Evolutionary conservation across 1,140 invertebrate species (phyloP), one percentile per base, ranked within the genome.

Genomic region (Wiebesia pumilae): DNA sequence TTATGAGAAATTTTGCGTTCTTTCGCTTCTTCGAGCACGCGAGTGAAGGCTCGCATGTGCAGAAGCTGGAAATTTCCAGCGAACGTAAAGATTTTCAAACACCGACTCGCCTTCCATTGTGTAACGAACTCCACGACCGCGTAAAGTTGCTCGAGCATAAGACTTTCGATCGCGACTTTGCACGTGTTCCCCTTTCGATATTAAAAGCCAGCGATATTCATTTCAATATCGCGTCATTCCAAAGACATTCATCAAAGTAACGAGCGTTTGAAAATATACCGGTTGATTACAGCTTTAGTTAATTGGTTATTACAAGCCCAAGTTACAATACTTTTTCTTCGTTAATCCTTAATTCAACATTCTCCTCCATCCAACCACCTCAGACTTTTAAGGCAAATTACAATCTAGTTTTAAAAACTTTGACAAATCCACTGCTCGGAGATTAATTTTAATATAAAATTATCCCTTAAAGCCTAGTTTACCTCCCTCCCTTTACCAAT

Each of bases 1-100:
- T 54, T 35, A 30, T 35, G 77, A 79, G 21, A 80, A 65, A 12
- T 80, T 80, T 65, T 80, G 51, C 78, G 54, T 65, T 80, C 78
- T 80, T 62, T 80, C 78, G 65, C 78, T 62, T 80, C 47, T 54
- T 35, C 30, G 43, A 14, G 40, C 4, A 6, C 21, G 71, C 35
- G 71, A 27, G 19, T 71, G 33, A 10, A 6, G 1, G 3, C 33
- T 1, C 35, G 16, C 21, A 10, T 43, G 40, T 43, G 2, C 10
- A 21, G 30, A 38, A 75, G 71, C 40, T 75, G 71, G 21, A 75
- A 75, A 75, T 75, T 75, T 75, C 40, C 43, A 75, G 43, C 38
- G 38, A 43, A 43, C 21, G 40, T 14, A 75, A 75, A 43, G 40
- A 75, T 38, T 38, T 75, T 75, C 43, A 75, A 75, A 75, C 24